Conservation (phyloP, 2,888 invertebrate genomes). For the Dione juno region DNA sequence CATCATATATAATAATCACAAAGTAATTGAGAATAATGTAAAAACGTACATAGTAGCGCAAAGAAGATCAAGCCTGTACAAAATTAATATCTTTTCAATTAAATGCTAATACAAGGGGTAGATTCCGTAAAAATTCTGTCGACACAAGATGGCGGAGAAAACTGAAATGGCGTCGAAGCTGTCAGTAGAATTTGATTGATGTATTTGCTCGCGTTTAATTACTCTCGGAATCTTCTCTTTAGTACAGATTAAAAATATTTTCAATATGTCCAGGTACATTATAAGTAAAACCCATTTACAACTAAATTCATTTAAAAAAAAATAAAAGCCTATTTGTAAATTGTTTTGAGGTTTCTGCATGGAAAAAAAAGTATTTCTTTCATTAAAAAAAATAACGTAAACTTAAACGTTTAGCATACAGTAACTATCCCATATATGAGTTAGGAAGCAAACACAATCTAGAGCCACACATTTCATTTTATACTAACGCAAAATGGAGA, state of each 20-base stretch:
- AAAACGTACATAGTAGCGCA: no score
- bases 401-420: no score
- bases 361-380: no score
- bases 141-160: conserved; percentile 29
- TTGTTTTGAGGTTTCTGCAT: no score
- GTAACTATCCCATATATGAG: not conserved
- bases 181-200: conserved; percentile 36
- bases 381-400: no score
- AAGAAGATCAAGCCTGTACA: no score
- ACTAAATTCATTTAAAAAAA: no score
- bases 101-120: conserved; percentile 21
- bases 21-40: no score
- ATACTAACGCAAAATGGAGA: conserved; percentile 27
- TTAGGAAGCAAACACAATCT: not conserved
- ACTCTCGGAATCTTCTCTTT: conserved; percentile 7
- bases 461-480: not conserved
- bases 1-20: no score
- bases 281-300: not conserved
- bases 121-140: conserved; percentile 29
- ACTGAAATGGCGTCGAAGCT: conserved; percentile 31
- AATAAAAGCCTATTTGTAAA: no score
- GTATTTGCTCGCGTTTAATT: conserved; percentile 18
- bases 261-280: not conserved
- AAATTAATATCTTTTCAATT: conserved; percentile 18
- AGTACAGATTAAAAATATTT: not conserved